Base-by-base conservation (phyloP, 2,888 invertebrate genomes). In the Octonoba sinensis region DNA sequence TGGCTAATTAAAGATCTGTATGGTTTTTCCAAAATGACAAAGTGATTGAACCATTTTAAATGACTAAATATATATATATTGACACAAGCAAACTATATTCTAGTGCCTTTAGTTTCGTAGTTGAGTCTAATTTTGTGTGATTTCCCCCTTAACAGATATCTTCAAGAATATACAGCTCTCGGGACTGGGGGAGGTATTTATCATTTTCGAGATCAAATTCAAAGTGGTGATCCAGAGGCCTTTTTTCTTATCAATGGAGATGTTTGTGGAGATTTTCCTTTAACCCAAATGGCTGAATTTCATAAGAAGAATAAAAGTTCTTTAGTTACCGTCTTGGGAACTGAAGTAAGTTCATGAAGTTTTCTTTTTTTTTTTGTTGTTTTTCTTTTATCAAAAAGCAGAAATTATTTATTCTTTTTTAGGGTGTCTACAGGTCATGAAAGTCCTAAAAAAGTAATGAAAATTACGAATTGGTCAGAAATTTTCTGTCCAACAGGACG, bases 131-230 rank as follows among this genome's bases (percentile, higher is more conserved):
- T 36, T 36, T 36, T 6, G 3, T 36, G 8, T 36, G 47, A 13
- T 27, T 57, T 27, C 36, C 54, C 22, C 54, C 70, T 20, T 73
- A 84, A 85, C 87, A 94, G 95, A 86, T 99, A 99, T 88, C 91
- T 99, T 3, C 97, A 99, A 91, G 99, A 99, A 89, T 97, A 96
- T 87, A 94, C 94, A 3, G 93, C 96, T 0, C 90, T 99, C 0
- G 99, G 99, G 8, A 99, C 99, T 0, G 99, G 96, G 0, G 99
- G 99, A 44, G 97, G 98, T 57, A 92, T 99, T 87, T 97, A 96
- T 89, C 97, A 98, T 89, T 99, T 99, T 89, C 92, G 98, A 46
- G 98, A 99, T 89, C 97, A 97, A 89, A 95, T 99, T 84, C 91
- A 96, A 47, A 93, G 93, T 0, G 91, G 97, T 8, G 93, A 93